Percentiles rank a stretch among this genome's conserved stretches.
phyloP scores from a whole-genome alignment of 2,113 vertebrate genomes.

The Leucopsar rothschildi region DNA sequence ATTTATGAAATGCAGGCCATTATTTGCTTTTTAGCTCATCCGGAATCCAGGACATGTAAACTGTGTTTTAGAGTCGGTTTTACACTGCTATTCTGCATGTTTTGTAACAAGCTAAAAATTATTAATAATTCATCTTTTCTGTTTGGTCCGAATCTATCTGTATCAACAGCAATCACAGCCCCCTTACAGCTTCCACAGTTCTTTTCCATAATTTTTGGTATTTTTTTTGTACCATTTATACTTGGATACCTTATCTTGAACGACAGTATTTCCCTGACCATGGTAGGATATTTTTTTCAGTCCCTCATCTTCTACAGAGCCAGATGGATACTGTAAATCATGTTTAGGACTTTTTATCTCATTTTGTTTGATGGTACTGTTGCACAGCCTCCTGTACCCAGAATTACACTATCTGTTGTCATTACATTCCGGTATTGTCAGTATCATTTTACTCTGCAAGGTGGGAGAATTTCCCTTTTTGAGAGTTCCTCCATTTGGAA shows the following conservation, averaged over 20 bases:
- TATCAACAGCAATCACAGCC: not conserved
- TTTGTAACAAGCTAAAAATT: constrained; percentile 24
- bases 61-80: constrained; percentile 4
- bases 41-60: constrained; percentile 23
- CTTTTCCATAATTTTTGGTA: not conserved
- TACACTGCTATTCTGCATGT: not conserved
- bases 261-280: not conserved
- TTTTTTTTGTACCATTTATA: not conserved
- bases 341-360: not conserved
- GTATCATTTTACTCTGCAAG: not conserved
- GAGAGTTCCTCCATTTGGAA: not conserved
- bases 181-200: not conserved
- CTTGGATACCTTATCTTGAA: not conserved
- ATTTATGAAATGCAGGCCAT: constrained; percentile 13
- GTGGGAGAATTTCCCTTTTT: not conserved
- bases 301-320: not conserved
- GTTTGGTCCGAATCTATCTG: not conserved
- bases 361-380: not conserved
- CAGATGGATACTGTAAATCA: not conserved
- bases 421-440: not conserved
- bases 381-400: not conserved
- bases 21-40: constrained; percentile 49
- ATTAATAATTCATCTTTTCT: constrained; percentile 41
- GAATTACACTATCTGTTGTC: not conserved
- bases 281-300: not conserved